These are phyloP conservation scores for Arion vulgaris DNA, from an alignment of 1,140 invertebrate genomes.

Conservation along the genomic window DNA sequence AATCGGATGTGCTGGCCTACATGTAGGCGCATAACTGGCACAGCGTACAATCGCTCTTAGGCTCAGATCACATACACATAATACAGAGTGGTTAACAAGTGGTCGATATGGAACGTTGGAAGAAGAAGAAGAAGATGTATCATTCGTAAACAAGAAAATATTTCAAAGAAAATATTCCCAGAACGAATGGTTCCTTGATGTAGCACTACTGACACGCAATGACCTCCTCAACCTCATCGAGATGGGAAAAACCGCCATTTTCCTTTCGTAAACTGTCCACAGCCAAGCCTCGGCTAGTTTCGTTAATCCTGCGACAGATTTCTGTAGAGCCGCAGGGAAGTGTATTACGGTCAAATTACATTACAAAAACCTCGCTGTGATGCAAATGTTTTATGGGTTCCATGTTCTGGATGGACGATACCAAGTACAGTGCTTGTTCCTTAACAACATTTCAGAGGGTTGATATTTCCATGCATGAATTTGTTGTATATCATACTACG, in stretches of 20 bases:
- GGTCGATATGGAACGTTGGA: no score
- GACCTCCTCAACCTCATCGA: conserved; percentile 4
- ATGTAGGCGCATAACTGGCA: no score
- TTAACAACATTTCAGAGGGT: no score
- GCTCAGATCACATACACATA: no score
- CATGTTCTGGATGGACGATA: not conserved
- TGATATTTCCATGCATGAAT: no score
- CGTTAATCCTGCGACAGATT: conserved; percentile 19
- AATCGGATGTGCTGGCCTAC: no score
- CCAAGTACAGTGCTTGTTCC: not conserved
- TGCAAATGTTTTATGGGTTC: conserved; percentile 28
- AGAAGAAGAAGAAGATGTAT: no score
- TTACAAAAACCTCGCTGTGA: conserved; percentile 30
- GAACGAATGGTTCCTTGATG: not conserved
- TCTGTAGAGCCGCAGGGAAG: not conserved
- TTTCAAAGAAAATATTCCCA: not conserved
- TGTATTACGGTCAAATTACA: conserved; percentile 34
- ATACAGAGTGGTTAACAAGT: no score
- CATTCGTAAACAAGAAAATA: no score
- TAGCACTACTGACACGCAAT: conserved; percentile 1
- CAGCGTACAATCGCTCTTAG: no score
- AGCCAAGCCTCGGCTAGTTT: not conserved
- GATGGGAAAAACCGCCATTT: conserved; percentile 8
- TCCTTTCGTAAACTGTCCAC: not conserved
- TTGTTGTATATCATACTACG: no score